Evolutionary conservation across 1,140 invertebrate species (phyloP), one percentile per base, ranked within the genome.

Genomic region (Macrotrachela quadricornifera): DNA sequence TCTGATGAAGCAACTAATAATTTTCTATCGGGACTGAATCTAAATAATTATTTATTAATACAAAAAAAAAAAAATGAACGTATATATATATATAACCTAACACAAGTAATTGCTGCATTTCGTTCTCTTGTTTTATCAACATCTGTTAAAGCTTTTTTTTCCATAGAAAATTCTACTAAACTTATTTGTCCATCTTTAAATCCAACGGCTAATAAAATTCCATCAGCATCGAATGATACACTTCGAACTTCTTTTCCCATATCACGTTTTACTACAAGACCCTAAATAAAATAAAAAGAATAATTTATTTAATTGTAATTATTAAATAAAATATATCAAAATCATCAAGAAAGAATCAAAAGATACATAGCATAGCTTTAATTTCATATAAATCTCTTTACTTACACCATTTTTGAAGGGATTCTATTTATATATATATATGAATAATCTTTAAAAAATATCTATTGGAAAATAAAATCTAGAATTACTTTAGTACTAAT

Each of bases 171-270:
- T 15, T 47, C 30, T 21, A 1, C 49, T 3, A 57, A 18, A 36
- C 47, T 43, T 40, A 49, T 41, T 48, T 50, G 30, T 38, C 69
- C 69, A 57, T 64, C 68, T 49, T 68, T 66, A 10, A 68, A 53
- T 10, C 69, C 69, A 15, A 68, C 64, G 46, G 64, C 68, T 16
- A 69, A 59, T 54, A 64, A 55, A 45, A 67, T 64, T 18, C 68
- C 67, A 62, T 67, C 62, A 41, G 61, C 50, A 56, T 62, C 65
- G 54, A 63, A 68, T 6, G 59, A 56, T 6, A 62, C 62, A 21
- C 62, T 67, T 38, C 61, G 56, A 18, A 66, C 65, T 43, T 62
- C 50, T 13, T 30, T 30, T 30, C 21, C 21, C 21, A 30, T 30
- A 30, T 30, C 21, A 30, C 21, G 21, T 30, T 8, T 30, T 30